These are phyloP conservation scores for Geopemphigus sp. DNA, from an alignment of 1,140 invertebrate species.

Conservation along the genomic window DNA sequence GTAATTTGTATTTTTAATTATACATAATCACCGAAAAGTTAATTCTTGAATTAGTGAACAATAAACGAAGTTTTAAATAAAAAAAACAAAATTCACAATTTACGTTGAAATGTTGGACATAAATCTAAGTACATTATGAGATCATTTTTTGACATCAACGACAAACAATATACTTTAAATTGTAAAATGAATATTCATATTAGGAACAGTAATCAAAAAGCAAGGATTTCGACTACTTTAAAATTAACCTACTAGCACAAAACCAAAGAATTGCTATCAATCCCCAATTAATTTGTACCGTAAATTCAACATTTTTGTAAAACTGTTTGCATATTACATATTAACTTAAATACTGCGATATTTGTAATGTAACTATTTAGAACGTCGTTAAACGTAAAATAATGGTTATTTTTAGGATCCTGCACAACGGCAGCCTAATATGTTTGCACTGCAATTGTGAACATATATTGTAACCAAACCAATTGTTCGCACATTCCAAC, in stretches of 20 bases:
- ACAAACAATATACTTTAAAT: constrained; percentile 19
- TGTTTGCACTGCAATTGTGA: too few relatives aligned
- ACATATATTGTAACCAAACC: too few relatives aligned
- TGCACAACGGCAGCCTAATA: too few relatives aligned
- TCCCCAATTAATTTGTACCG: too few relatives aligned
- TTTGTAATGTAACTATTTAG: too few relatives aligned
- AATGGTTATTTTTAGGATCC: too few relatives aligned
- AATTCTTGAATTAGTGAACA: neutral
- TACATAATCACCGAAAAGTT: neutral
- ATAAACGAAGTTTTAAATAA: neutral
- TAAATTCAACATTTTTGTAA: too few relatives aligned
- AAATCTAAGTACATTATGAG: constrained; percentile 40
- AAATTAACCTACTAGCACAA: neutral
- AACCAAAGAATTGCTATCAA: too few relatives aligned
- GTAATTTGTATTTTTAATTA: neutral
- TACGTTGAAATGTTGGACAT: neutral
- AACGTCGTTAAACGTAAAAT: too few relatives aligned
- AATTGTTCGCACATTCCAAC: too few relatives aligned
- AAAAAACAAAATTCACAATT: neutral
- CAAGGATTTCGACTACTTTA: neutral
- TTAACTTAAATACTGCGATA: too few relatives aligned
- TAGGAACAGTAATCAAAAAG: constrained; percentile 23
- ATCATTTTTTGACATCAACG: constrained; percentile 22
- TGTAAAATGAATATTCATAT: constrained; percentile 25
- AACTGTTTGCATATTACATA: too few relatives aligned